Percentiles rank a stretch among this genome's conserved stretches.
Conservation (phyloP, 1,140 invertebrate genomes). For the Colletes latitarsis region DNA sequence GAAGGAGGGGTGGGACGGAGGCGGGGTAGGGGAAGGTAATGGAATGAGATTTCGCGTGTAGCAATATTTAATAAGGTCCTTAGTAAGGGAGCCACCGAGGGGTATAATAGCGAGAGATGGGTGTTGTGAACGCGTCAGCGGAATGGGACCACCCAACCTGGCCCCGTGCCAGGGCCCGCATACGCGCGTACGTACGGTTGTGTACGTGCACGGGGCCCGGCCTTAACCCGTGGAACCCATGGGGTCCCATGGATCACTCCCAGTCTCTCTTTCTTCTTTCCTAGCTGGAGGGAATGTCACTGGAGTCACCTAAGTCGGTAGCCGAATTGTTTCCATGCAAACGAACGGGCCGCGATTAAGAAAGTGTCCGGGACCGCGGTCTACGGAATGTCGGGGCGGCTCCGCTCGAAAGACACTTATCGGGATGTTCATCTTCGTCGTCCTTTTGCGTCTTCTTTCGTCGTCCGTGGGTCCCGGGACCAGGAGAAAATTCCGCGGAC, state of each 20-base stretch:
- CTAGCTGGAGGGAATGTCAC: slow-evolving; percentile 59
- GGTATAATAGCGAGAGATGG: slow-evolving; percentile 76
- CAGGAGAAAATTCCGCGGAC: slow-evolving; percentile 35
- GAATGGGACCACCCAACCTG: slow-evolving; percentile 79
- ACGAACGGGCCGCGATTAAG: slow-evolving; percentile 65
- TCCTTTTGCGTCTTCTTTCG: slow-evolving; percentile 36
- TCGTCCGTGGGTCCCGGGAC: not conserved
- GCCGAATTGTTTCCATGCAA: slow-evolving; percentile 69
- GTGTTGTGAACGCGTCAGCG: slow-evolving; percentile 79
- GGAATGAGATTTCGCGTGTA: slow-evolving; percentile 74
- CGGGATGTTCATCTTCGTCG: slow-evolving; percentile 62
- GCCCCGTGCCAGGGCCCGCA: slow-evolving; percentile 73
- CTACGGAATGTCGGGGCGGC: slow-evolving; percentile 56
- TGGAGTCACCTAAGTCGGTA: slow-evolving; percentile 68
- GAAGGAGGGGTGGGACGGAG: not conserved
- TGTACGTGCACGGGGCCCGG: slow-evolving; percentile 36
- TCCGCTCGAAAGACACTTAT: slow-evolving; percentile 58
- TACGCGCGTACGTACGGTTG: slow-evolving; percentile 56
- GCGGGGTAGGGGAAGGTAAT: slow-evolving; percentile 30
- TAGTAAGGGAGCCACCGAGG: slow-evolving; percentile 72
- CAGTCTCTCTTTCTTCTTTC: slow-evolving; percentile 24
- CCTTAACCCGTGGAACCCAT: slow-evolving; percentile 67
- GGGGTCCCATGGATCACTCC: slow-evolving; percentile 70
- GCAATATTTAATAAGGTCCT: slow-evolving; percentile 80
- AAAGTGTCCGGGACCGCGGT: slow-evolving; percentile 59